Conservation (phyloP, 2,888 invertebrate genomes). For the Macropis europaea region DNA sequence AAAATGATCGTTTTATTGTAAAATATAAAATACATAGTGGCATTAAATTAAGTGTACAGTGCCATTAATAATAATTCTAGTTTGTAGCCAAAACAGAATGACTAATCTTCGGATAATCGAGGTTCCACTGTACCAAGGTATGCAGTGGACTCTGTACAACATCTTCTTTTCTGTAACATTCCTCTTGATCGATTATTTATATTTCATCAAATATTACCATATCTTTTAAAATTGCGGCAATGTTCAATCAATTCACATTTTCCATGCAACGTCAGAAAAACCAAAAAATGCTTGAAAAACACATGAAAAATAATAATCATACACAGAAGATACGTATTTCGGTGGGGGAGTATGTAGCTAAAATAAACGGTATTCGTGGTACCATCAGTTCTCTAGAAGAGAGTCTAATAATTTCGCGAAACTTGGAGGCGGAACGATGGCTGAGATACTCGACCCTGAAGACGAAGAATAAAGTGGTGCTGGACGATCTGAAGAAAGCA, state of each 20-base stretch:
- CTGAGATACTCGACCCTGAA: conserved; percentile 60
- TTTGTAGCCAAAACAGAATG: no score
- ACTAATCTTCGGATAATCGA: no score
- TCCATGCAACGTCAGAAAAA: no score
- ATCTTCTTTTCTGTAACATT: no score
- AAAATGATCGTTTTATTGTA: no score
- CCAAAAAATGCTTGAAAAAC: not conserved
- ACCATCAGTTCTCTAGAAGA: conserved; percentile 54
- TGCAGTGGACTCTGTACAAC: no score
- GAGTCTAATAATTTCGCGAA: conserved; percentile 60
- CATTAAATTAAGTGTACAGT: not conserved
- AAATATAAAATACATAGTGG: not conserved
- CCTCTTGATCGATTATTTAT: no score
- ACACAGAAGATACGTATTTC: not conserved
- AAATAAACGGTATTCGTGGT: conserved; percentile 32
- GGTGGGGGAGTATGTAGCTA: conserved; percentile 16
- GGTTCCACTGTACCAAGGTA: no score
- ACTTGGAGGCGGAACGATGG: conserved; percentile 61
- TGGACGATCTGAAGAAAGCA: conserved; percentile 61
- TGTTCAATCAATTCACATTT: not conserved
- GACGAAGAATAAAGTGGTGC: conserved; percentile 46
- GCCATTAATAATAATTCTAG: no score
- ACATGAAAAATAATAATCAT: not conserved
- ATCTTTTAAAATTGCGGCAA: no score
- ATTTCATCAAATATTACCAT: no score